Conservation (phyloP, 1,140 invertebrate genomes). For the Drosophila lacteicornis region DNA sequence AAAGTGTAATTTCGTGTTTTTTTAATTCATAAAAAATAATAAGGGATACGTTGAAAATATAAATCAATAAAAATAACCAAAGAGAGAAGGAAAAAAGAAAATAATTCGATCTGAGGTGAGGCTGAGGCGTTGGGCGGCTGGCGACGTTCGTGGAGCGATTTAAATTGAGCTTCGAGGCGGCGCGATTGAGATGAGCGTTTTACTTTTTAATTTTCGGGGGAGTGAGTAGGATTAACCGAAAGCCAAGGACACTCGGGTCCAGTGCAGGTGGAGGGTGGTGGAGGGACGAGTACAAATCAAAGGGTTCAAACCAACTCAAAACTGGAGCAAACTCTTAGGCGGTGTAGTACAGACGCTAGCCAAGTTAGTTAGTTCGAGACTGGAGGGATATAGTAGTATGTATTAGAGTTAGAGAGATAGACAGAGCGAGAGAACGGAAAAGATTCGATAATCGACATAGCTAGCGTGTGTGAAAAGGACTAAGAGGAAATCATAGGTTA, state of each 20-base stretch:
- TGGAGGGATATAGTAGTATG: slow-evolving; percentile 31
- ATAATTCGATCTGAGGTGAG: slow-evolving; percentile 21
- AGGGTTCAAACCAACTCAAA: slow-evolving; percentile 32
- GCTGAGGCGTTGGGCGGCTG: slow-evolving; percentile 47
- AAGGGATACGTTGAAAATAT: not conserved
- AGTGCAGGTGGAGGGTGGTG: slow-evolving; percentile 20
- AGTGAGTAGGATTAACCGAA: slow-evolving; percentile 18
- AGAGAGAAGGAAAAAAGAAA: slow-evolving; percentile 12
- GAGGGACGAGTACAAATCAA: slow-evolving; percentile 36
- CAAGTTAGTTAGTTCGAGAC: slow-evolving; percentile 53
- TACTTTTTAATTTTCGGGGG: not conserved
- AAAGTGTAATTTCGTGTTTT: slow-evolving; percentile 48
- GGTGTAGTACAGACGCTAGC: slow-evolving; percentile 73
- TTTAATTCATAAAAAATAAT: slow-evolving; percentile 31
- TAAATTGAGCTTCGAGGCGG: slow-evolving; percentile 34
- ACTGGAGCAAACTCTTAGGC: slow-evolving; percentile 70
- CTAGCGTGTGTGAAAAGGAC: slow-evolving; percentile 61
- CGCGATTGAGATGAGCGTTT: slow-evolving; percentile 46
- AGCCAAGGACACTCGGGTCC: slow-evolving; percentile 25
- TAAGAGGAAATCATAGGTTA: slow-evolving; percentile 61
- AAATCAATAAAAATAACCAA: slow-evolving; percentile 23
- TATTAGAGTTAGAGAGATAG: slow-evolving; percentile 23
- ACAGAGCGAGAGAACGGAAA: slow-evolving; percentile 52
- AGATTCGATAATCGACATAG: slow-evolving; percentile 29
- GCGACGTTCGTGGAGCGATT: slow-evolving; percentile 36